phyloP scores from a whole-genome alignment of 1,140 invertebrate genomes.

The Phenacoccus solenopsis region DNA sequence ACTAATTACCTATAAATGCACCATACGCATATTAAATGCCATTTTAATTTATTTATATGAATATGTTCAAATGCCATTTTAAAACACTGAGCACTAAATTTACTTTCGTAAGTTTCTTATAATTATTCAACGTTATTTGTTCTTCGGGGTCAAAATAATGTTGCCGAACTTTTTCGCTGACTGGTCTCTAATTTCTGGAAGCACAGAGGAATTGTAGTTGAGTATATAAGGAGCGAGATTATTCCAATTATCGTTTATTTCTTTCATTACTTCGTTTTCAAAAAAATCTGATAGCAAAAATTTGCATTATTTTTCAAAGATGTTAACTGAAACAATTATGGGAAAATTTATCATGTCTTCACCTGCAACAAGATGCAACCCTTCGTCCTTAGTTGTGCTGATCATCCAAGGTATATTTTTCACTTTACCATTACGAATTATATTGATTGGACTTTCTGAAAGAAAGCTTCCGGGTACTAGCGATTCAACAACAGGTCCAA shows the following conservation, averaged over 20 bases:
- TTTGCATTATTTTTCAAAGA: neutral
- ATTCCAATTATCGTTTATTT: conserved; percentile 25
- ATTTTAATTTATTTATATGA: neutral
- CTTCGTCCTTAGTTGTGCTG: conserved; percentile 33
- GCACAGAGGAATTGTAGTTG: conserved; percentile 26
- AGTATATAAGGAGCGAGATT: conserved; percentile 27
- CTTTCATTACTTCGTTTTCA: conserved; percentile 12
- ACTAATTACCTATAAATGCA: conserved; percentile 25
- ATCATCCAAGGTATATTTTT: conserved; percentile 34
- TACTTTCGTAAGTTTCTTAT: conserved; percentile 19
- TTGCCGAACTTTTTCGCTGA: conserved; percentile 24
- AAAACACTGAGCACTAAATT: conserved; percentile 22
- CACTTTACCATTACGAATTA: conserved; percentile 27
- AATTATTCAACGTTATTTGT: conserved; percentile 14
- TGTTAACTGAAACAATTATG: conserved; percentile 29
- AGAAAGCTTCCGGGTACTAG: conserved; percentile 40
- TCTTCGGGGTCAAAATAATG: conserved; percentile 17
- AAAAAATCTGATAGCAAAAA: conserved; percentile 23
- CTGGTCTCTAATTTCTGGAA: conserved; percentile 10
- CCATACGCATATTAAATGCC: no score
- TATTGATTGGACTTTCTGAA: conserved; percentile 39
- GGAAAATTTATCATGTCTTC: conserved; percentile 22
- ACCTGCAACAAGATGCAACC: conserved; percentile 38
- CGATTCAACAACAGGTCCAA: conserved; percentile 44
- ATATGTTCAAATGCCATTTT: neutral